Evolutionary conservation across 2,797 vertebrate genomes (phyloP), one percentile per base, ranked within the genome.

Genomic region (Intellagama lesueurii): DNA sequence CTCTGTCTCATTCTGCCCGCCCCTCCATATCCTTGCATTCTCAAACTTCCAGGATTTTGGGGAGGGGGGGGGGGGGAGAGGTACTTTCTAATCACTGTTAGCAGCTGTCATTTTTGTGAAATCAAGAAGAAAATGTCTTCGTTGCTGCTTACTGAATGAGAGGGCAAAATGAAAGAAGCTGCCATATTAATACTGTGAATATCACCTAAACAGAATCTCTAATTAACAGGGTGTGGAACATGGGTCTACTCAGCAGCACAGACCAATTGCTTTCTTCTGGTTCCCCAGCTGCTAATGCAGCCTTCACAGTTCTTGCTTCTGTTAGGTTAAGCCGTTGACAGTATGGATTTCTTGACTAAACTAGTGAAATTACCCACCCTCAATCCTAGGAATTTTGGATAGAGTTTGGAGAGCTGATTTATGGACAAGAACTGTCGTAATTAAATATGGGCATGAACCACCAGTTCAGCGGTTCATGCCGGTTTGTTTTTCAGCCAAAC

Each of bases 31-130:
- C 47, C 44, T 72, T 72, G 16, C 5, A 6, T 52, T 85, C 32
- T 64, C 26, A 3, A 19, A 12, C 22, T 26, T 40, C n/a, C 12
- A 22, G 32, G 60, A 64, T 22, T 40, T n/a, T n/a, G n/a, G n/a
- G n/a, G n/a, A n/a, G n/a, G 52, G 19, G 19, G 60, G 19, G 19
- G 75, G 9, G 28, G 40, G 26, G 3, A 12, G 9, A 60, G 12
- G 2, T 35, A 70, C 83, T 24, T 88, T 82, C 86, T 88, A 83
- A 87, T 92, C 80, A 86, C 16, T 64, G 49, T 77, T 90, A 89
- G 81, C 14, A 44, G n/a, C 28, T 87, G 89, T 64, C 91, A 22
- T 9, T 4, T 56, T 69, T 70, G 24, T 30, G 66, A 91, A 89
- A 85, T 32, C 26, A 69, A 47, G 83, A 68, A 80, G 84, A 73